Base-by-base conservation (phyloP, 1,140 invertebrate genomes). In the Drosophila nigromelanica region DNA sequence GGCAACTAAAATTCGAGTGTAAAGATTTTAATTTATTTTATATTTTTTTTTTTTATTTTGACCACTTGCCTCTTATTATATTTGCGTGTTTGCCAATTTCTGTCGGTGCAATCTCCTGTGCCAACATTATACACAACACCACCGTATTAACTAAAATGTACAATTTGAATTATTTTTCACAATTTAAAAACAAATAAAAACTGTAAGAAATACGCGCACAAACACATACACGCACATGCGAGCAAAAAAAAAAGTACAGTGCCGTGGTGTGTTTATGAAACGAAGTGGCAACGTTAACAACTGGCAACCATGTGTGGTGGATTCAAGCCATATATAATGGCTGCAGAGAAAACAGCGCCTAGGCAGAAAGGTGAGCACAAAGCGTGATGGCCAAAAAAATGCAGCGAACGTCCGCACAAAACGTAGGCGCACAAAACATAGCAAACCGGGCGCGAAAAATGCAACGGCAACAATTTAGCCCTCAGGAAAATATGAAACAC, bases 81-180 rank as follows among this genome's bases (percentile, higher is more conserved):
- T 93, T 92, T 42, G 94, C 94, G 93, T 95, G 95, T 91, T 94
- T 95, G 72, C 94, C 93, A 67, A 95, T 93, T 90, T 94, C 94
- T 55, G 95, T 94, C 75, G 95, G 94, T 92, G 95, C 94, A 45
- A 93, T 91, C 74, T 92, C 90, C 67, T 89, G 74, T 62, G 86
- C 86, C 77, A 91, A 87, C 90, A 91, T 91, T 73, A 79, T 89
- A 72, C 62, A 80, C 69, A 42, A 70, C 59, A 61, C 76, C 73
- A 59, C 51, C 61, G 69, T 60, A 63, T 47, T 71, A 60, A 48
- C 78, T 78, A 33, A 27, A 51, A 24, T 33, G 3, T 47, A 45
- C 21, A 60, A 43, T 62, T 69, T 56, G n/a, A 40, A 62, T 54
- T 59, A 7, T 66, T 59, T 52, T 64, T 60, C 47, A 64, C 37